Percentiles rank a stretch among this genome's conserved stretches.
phyloP scores from a whole-genome alignment of 2,113 vertebrate species.

The Pterocles gutturalis region DNA sequence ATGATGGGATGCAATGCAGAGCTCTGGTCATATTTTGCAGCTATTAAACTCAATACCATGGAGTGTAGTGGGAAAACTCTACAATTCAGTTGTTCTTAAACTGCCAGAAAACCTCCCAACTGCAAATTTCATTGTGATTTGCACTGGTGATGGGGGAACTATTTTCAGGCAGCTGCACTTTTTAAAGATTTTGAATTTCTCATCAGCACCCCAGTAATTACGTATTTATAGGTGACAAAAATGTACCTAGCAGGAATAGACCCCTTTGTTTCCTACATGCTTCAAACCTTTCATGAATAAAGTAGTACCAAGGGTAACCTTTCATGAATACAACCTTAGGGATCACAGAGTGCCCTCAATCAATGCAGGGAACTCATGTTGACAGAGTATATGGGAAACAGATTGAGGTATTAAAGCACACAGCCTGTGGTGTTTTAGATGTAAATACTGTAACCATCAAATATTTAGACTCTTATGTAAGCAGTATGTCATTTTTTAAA shows the following conservation, averaged over 20 bases:
- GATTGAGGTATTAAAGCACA: constrained; percentile 68
- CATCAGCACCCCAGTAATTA: constrained; percentile 37
- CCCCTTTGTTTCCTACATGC: constrained; percentile 25
- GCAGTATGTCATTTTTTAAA: constrained; percentile 64
- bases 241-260: neutral
- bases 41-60: neutral
- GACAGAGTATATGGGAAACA: constrained; percentile 68
- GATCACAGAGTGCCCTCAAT: constrained; percentile 59
- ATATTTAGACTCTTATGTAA: constrained; percentile 71
- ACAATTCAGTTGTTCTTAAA: constrained; percentile 36
- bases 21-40: constrained; percentile 18
- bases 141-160: neutral
- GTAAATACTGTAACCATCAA: constrained; percentile 72
- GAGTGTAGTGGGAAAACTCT: neutral
- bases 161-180: neutral
- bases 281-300: constrained; percentile 47
- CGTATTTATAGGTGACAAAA: constrained; percentile 34
- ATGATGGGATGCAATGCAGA: neutral
- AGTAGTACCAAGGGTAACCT: constrained; percentile 54
- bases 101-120: constrained; percentile 2
- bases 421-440: constrained; percentile 65
- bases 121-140: neutral
- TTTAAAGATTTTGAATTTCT: neutral
- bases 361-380: constrained; percentile 56
- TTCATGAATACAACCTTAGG: constrained; percentile 59